phyloP scores from a whole-genome alignment of 2,888 invertebrate genomes.

The Eupithecia abbreviata region DNA sequence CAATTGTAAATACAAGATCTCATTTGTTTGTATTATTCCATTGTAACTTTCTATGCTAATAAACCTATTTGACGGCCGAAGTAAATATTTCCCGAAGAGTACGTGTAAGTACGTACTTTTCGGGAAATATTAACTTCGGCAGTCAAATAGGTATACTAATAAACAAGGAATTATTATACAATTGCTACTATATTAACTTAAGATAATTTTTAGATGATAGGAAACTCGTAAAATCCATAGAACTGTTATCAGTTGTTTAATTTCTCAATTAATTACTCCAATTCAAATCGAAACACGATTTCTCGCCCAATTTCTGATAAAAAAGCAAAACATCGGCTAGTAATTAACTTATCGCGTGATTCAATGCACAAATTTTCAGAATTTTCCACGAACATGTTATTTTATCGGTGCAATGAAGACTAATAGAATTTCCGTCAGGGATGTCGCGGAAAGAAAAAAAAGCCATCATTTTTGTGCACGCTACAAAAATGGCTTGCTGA shows the following conservation, averaged over 20 bases:
- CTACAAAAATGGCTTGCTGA: background rate
- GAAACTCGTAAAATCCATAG: background rate
- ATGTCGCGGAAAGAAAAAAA: background rate
- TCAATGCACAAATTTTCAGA: constrained; percentile 43
- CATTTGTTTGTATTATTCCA: too few relatives aligned
- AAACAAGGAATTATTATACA: too few relatives aligned
- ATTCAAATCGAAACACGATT: background rate
- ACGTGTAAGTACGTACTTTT: too few relatives aligned
- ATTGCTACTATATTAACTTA: too few relatives aligned
- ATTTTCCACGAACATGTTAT: constrained; percentile 30
- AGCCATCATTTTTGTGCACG: background rate
- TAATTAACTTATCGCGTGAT: constrained; percentile 58
- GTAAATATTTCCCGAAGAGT: too few relatives aligned
- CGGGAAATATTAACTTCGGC: too few relatives aligned
- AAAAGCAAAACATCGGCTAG: constrained; percentile 11
- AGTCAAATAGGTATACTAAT: too few relatives aligned
- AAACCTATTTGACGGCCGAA: too few relatives aligned
- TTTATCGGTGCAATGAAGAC: constrained; percentile 29
- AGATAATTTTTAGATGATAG: background rate
- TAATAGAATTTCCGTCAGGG: constrained; percentile 33
- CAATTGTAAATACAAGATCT: too few relatives aligned
- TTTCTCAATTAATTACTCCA: background rate
- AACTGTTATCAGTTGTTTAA: background rate
- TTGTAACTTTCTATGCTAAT: too few relatives aligned
- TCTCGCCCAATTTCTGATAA: constrained; percentile 8